Evolutionary conservation across 2,797 vertebrate genomes (phyloP).

Genomic region (Microchirus variegatus): DNA sequence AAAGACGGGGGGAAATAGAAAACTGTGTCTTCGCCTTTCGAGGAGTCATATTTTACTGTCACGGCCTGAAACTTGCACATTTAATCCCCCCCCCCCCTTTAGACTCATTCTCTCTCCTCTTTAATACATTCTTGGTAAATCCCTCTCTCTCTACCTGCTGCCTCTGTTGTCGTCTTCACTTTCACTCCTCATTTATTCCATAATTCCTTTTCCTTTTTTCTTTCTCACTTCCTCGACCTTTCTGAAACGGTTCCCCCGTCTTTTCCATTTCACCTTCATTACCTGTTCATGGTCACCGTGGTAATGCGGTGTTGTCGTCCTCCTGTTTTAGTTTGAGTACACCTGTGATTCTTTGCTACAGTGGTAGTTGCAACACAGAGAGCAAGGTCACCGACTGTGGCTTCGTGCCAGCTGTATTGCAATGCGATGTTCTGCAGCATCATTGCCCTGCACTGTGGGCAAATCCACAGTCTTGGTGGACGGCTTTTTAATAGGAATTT

Average conservation of each 20-base stretch:
- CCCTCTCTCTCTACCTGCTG: background rate
- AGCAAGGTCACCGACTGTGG: background rate
- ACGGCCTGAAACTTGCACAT: too few species aligned
- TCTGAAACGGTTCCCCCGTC: constrained; percentile 2
- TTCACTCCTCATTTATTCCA: constrained; percentile 10
- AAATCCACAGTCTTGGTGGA: background rate
- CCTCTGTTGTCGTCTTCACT: constrained; percentile 9
- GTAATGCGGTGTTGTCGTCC: background rate
- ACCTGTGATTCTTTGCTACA: background rate
- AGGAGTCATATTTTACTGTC: constrained; percentile 38
- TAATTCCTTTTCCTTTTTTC: constrained; percentile 6
- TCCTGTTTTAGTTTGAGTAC: constrained; percentile 4
- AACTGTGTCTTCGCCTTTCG: background rate
- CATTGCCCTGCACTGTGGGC: too few species aligned
- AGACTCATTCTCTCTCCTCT: constrained; percentile 5
- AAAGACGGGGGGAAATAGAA: constrained; percentile 12
- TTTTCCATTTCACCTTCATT: constrained; percentile 3
- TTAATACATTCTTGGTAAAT: background rate
- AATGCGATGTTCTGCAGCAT: too few species aligned
- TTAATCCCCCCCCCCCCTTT: background rate
- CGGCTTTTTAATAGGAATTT: background rate
- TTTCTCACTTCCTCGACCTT: constrained; percentile 17
- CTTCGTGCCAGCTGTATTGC: background rate
- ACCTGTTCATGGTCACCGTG: background rate
- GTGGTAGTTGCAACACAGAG: background rate